These are phyloP conservation scores for Anoplopoma fimbria DNA, from an alignment of 2,113 vertebrate species.

Conservation along the genomic window DNA sequence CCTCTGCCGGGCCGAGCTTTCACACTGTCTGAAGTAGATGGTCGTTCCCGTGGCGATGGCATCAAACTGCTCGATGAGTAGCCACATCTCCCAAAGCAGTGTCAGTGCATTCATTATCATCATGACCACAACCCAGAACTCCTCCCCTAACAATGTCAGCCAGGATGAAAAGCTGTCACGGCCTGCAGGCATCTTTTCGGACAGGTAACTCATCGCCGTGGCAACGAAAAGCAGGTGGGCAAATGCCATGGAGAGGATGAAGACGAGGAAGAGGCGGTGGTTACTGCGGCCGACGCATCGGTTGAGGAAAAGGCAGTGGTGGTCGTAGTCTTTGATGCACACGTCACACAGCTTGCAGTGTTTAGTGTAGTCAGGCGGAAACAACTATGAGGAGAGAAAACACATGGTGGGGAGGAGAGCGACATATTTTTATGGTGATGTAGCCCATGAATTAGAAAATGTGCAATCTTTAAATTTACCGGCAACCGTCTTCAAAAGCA, in stretches of 20 bases:
- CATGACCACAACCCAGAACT: constrained; percentile 83
- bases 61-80: constrained; percentile 82
- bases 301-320: constrained; percentile 88
- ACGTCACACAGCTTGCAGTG: constrained; percentile 86
- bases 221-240: constrained; percentile 74
- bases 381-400: constrained; percentile 70
- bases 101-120: constrained; percentile 78
- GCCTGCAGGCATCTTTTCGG: constrained; percentile 31
- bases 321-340: constrained; percentile 86
- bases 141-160: constrained; percentile 64
- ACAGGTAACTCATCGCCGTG: constrained; percentile 70
- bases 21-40: constrained; percentile 78
- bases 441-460: not conserved
- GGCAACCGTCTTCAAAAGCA: not conserved
- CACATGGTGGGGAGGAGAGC: not conserved
- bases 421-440: not conserved
- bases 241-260: constrained; percentile 77
- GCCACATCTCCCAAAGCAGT: constrained; percentile 82
- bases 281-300: constrained; percentile 82
- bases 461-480: not conserved
- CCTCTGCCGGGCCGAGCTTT: constrained; percentile 35
- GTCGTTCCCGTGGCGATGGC: constrained; percentile 80
- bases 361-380: constrained; percentile 82
- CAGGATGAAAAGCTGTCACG: constrained; percentile 45
- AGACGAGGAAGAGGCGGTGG: constrained; percentile 83